Evolutionary conservation across 2,797 vertebrate genomes (phyloP), one percentile per base, ranked within the genome.

Genomic region (Phrynocephalus vlangalii): DNA sequence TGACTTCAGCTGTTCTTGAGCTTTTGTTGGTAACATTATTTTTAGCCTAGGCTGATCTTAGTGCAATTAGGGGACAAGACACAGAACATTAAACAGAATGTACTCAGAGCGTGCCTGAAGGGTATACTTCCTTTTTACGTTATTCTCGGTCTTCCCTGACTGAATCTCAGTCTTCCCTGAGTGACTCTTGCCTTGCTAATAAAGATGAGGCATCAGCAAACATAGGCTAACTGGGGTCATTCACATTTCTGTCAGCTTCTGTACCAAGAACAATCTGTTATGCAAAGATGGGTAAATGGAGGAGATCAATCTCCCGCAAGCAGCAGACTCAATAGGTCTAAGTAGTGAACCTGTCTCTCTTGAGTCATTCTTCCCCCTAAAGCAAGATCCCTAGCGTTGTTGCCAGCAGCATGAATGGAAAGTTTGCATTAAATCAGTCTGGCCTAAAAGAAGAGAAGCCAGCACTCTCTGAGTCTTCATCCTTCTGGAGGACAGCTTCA

Each of bases 251-350:
- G 87, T 95, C 94, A 92, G 50, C 84, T 88, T 92, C 90, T 88
- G 72, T 93, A 90, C 90, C 81, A 90, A 88, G 88, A 90, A 87
- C 86, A 44, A 38, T 94, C 94, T 93, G 90, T 96, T 90, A 90
- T 91, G 91, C 90, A 93, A 91, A 91, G 88, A 91, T 91, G 85
- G 85, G 79, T 94, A 94, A 94, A 90, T 93, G 94, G 82, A 91
- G 89, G 85, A 95, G 94, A 96, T 94, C 92, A 93, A 92, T 95
- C 92, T 93, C 68, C 1, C 82, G 83, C 80, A 90, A 91, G 87
- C 77, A 85, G 76, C 30, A 90, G 83, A 83, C 76, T 56, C 67
- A 60, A 22, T 78, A 50, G 44, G 56, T 89, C 80, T 85, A 82
- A 87, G 85, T 81, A 26, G 60, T 68, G 92, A 93, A 84, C 86